A percentile compares a stretch with the other conserved stretches of the same genome.
Evolutionary conservation across 2,888 invertebrate species (phyloP).

Genomic region (Coecobrya sp.): DNA sequence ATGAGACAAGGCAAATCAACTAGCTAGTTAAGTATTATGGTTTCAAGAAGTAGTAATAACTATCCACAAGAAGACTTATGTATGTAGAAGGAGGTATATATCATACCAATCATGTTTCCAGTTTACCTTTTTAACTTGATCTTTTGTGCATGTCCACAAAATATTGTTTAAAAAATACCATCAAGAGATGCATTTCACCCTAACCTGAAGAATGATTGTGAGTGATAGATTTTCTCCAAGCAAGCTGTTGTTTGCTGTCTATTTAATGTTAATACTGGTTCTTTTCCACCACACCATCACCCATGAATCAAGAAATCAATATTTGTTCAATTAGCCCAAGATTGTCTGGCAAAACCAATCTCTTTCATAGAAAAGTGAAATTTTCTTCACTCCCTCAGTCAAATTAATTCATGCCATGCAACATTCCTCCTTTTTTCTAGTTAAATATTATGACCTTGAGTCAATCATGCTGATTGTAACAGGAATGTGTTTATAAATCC

Average conservation of each 20-base stretch:
- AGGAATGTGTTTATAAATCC: slow-evolving; percentile 68
- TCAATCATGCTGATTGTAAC: slow-evolving; percentile 63
- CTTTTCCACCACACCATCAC: slow-evolving; percentile 32
- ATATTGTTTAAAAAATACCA: neutral
- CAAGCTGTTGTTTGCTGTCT: slow-evolving; percentile 44
- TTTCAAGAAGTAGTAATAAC: slow-evolving; percentile 43
- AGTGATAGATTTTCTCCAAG: slow-evolving; percentile 39
- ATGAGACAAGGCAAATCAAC: slow-evolving; percentile 77
- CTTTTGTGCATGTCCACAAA: neutral
- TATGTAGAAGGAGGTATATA: neutral
- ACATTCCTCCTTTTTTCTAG: slow-evolving; percentile 43
- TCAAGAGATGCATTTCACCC: slow-evolving; percentile 39
- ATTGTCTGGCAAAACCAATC: slow-evolving; percentile 57
- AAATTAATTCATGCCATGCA: slow-evolving; percentile 75
- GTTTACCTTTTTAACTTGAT: slow-evolving; percentile 31
- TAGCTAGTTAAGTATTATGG: slow-evolving; percentile 63
- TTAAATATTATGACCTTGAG: slow-evolving; percentile 67
- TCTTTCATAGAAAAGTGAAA: slow-evolving; percentile 53
- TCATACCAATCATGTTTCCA: slow-evolving; percentile 45
- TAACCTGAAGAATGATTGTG: slow-evolving; percentile 18
- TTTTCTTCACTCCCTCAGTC: slow-evolving; percentile 50
- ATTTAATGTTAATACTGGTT: slow-evolving; percentile 43
- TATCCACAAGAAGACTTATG: neutral
- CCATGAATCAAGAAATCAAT: slow-evolving; percentile 77
- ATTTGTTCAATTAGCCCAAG: slow-evolving; percentile 81